Base-by-base conservation (phyloP, 1,140 invertebrate species). In the Drosophila lacertosa region DNA sequence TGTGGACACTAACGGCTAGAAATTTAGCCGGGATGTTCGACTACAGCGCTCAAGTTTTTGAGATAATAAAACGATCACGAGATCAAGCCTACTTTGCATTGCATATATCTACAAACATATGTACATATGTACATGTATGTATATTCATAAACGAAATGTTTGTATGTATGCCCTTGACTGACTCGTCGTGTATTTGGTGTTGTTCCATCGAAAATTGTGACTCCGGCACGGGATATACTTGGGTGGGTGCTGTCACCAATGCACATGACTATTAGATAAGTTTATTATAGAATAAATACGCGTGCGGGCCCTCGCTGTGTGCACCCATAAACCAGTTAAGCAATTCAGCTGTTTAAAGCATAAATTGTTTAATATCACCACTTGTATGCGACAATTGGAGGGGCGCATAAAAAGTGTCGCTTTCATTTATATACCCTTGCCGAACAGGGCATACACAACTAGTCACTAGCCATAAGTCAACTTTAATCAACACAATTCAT, bases 241-340 rank as follows among this genome's bases (percentile, higher is more conserved):
- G 57, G 57, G 4, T 35, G 29, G 35, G 29, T 67, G 37, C 58
- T 62, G 65, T 55, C 66, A 70, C 53, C 62, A 42, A 39, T 59
- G 54, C 32, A 82, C 77, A 81, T 82, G 78, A 77, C 80, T 65
- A 69, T 84, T 86, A 84, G 73, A 77, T 84, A 86, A 84, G 81
- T 77, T 74, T 81, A 84, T 84, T 80, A 84, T 80, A 63, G 76
- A 75, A 67, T 71, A 75, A 79, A 75, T 68, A 83, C 64, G 66
- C 53, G 75, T 69, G 77, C 64, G 68, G 73, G 54, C 55, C 55
- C 53, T 60, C 44, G 37, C 26, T 35, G 32, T 42, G 22, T 51
- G 13, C 50, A 13, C 32, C 18, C 68, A 84, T 86, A 84, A 80
- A 86, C 73, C 86, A 84, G 81, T 84, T 77, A 69, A 86, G 54